These are phyloP conservation scores for Amblyornis subalaris DNA, from an alignment of 2,113 vertebrate genomes.

Conservation along the genomic window DNA sequence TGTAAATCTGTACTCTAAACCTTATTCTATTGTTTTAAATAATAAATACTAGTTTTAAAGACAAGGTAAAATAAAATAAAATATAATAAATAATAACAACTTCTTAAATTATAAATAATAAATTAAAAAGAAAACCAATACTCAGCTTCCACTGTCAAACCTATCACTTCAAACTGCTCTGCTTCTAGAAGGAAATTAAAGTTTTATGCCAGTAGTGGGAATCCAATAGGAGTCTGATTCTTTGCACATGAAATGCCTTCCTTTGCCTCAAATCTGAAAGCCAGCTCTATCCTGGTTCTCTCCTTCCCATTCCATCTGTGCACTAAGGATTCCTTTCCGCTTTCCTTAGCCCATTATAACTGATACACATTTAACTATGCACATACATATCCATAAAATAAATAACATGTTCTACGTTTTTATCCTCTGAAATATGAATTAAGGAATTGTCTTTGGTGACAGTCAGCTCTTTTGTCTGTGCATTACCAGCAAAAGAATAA, in stretches of 20 bases:
- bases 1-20: background rate
- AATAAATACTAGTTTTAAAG: background rate
- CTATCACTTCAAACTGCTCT: background rate
- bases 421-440: background rate
- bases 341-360: background rate
- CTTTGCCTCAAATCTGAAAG: background rate
- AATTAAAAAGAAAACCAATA: background rate
- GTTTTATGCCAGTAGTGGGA: background rate
- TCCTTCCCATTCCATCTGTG: background rate
- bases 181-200: background rate
- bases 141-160: background rate
- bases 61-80: background rate
- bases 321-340: background rate
- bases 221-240: background rate
- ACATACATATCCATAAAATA: background rate
- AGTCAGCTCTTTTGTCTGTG: background rate
- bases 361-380: background rate
- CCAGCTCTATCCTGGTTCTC: background rate
- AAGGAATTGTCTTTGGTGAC: background rate
- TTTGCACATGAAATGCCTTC: background rate
- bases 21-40: background rate
- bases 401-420: background rate
- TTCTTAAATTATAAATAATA: constrained; percentile 7
- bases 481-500: background rate
- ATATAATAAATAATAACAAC: background rate